Conservation (phyloP, 2,797 vertebrate species). For the Argya squamiceps region DNA sequence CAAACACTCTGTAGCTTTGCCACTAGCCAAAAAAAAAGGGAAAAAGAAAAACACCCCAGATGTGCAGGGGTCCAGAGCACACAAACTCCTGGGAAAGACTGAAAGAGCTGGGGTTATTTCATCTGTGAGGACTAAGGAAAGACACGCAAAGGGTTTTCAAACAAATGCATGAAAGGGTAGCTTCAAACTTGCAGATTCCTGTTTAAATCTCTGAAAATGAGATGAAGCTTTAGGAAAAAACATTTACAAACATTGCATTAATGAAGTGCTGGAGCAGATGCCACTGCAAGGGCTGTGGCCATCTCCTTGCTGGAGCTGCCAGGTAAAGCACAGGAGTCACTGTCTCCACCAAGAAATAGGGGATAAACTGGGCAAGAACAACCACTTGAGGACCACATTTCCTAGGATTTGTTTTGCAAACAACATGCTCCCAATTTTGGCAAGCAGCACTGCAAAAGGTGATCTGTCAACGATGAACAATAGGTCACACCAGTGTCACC, state of each 20-base stretch:
- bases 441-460: not conserved
- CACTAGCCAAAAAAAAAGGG: not conserved
- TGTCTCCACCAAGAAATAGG: not conserved
- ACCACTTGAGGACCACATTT: not conserved
- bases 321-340: not conserved
- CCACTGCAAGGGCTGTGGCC: too few relatives aligned
- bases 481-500: rapidly evolving
- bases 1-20: not conserved
- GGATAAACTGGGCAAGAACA: not conserved
- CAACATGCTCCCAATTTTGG: not conserved
- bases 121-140: not conserved
- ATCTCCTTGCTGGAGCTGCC: not conserved
- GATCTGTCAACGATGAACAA: not conserved
- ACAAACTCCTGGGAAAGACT: not conserved
- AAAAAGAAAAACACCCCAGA: not conserved
- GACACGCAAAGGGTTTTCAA: not conserved
- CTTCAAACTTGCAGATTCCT: not conserved
- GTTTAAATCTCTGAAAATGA: not conserved
- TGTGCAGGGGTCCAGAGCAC: not conserved
- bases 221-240: not conserved
- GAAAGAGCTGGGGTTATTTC: not conserved
- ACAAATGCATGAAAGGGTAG: not conserved
- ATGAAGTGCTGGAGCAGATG: not conserved
- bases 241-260: not conserved
- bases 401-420: not conserved